These are phyloP conservation scores for Pocillopora damicornis DNA, from an alignment of 64 coral and sea anemone species.

Conservation along the genomic window DNA sequence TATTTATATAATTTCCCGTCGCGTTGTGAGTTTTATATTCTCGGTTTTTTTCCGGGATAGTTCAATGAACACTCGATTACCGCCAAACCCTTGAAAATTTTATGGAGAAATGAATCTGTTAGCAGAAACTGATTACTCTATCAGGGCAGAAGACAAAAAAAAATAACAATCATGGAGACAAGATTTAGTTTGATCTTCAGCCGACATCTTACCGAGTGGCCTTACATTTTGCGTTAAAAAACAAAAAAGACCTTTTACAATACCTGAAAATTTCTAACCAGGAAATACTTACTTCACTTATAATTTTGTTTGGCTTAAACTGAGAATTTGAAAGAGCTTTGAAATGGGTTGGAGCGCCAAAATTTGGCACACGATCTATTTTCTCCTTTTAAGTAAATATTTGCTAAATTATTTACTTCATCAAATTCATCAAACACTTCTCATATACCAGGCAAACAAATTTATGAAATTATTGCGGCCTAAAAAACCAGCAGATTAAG, in stretches of 20 bases:
- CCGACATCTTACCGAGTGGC: background rate
- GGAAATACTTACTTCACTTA: background rate
- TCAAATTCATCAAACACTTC: conserved; percentile 8
- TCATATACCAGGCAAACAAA: background rate
- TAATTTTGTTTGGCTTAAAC: background rate
- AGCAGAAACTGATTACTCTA: background rate
- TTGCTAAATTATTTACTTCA: conserved; percentile 8
- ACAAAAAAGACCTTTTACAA: background rate
- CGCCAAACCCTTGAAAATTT: background rate
- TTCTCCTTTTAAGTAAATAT: conserved; percentile 2
- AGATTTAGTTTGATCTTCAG: background rate
- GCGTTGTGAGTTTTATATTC: too few relatives aligned
- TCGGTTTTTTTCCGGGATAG: too few relatives aligned
- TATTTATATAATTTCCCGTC: background rate
- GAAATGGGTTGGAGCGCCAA: background rate
- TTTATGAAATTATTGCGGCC: background rate
- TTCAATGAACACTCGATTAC: background rate
- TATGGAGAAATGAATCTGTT: background rate
- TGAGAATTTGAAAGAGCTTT: background rate
- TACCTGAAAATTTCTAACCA: background rate
- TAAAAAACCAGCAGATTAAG: background rate
- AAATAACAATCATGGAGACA: background rate
- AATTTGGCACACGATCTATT: background rate
- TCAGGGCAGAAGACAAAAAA: background rate
- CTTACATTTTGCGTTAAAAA: background rate